These are phyloP conservation scores for Pseudorhombus dupliciocellatus DNA, from an alignment of 2,113 vertebrate genomes.

Conservation along the genomic window DNA sequence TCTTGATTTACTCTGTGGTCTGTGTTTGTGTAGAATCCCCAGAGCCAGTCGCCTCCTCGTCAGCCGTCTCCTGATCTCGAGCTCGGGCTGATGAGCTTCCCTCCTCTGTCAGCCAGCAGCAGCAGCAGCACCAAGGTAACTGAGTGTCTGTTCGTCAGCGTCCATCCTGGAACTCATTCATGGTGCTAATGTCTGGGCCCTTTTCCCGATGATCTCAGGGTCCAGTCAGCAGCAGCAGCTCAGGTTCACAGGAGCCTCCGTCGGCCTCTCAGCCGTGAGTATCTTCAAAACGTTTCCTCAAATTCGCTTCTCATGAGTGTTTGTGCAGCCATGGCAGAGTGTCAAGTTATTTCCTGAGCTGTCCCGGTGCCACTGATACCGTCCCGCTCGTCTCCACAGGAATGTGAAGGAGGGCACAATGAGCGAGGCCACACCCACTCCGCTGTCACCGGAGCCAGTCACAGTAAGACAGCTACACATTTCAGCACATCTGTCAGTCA, in stretches of 20 bases:
- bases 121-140: constrained; percentile 33
- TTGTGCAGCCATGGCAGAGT: not conserved
- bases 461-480: constrained; percentile 43
- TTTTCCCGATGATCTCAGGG: constrained; percentile 27
- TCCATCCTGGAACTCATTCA: not conserved
- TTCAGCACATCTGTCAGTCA: not conserved
- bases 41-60: constrained; percentile 82
- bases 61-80: constrained; percentile 88
- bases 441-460: constrained; percentile 5
- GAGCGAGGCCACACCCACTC: constrained; percentile 10
- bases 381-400: constrained; percentile 47
- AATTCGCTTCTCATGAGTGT: not conserved
- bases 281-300: not conserved
- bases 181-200: no score
- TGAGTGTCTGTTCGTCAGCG: not conserved
- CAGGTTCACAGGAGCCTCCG: not conserved
- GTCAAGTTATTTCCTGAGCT: not conserved
- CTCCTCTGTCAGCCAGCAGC: constrained; percentile 82
- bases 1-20: not conserved
- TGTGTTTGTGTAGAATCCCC: constrained; percentile 79
- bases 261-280: constrained; percentile 47
- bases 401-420: not conserved
- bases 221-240: constrained; percentile 26
- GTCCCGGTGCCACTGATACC: not conserved
- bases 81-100: constrained; percentile 87